A percentile compares a stretch with the other conserved stretches of the same genome.
phyloP scores from a whole-genome alignment of 2,113 vertebrate genomes.

The Nipponia nippon region DNA sequence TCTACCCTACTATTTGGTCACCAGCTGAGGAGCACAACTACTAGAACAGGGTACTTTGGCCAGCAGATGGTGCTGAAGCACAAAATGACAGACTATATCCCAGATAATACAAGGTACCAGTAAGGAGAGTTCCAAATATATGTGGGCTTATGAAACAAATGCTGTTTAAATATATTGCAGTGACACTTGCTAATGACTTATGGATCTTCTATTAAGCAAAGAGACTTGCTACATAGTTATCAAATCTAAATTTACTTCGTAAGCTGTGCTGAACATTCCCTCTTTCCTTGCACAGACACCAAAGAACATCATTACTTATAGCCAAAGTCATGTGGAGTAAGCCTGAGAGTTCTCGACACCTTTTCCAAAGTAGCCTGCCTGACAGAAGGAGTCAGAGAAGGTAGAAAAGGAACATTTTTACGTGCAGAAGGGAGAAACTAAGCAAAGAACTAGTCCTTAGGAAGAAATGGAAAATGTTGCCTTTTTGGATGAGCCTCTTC shows the following conservation, averaged over 20 bases:
- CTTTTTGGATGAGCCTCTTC: neutral
- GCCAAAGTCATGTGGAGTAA: neutral
- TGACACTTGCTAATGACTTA: neutral
- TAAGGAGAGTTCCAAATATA: neutral
- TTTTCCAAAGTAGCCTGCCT: neutral
- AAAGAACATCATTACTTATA: neutral
- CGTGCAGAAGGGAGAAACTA: neutral
- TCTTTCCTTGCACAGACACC: neutral
- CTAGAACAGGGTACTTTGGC: neutral
- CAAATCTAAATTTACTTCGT: neutral
- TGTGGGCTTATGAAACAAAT: neutral
- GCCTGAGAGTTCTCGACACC: neutral
- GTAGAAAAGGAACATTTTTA: neutral
- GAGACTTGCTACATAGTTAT: neutral
- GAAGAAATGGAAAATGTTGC: neutral
- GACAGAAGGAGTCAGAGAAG: neutral
- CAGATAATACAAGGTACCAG: neutral
- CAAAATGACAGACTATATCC: neutral
- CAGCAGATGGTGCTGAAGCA: slow-evolving; percentile 5
- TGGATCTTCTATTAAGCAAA: fast-evolving
- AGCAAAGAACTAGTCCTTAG: neutral
- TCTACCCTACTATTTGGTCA: neutral
- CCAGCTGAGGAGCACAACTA: neutral
- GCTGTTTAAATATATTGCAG: neutral
- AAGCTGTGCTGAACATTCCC: neutral